Evolutionary conservation across 1,140 invertebrate genomes (phyloP).

Genomic region (Neotoxoptera formosana): DNA sequence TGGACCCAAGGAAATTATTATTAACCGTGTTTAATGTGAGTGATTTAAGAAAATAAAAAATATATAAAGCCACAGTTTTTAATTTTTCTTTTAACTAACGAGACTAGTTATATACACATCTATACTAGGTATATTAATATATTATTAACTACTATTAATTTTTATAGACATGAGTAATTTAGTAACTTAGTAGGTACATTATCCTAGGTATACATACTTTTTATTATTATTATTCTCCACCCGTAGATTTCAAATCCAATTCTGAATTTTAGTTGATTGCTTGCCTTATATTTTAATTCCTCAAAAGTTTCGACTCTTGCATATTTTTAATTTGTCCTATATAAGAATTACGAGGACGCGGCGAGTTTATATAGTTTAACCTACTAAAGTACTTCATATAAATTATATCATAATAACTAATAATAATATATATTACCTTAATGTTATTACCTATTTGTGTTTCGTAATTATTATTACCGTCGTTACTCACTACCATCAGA

Average conservation of each 20-base stretch:
- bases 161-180: not conserved
- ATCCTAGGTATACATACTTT: not conserved
- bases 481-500: not conserved
- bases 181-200: not conserved
- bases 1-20: not conserved
- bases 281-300: not conserved
- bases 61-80: too few relatives aligned
- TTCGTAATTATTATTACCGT: not conserved
- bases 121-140: not conserved
- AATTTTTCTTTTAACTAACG: too few relatives aligned
- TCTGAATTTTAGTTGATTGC: not conserved
- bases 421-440: not conserved
- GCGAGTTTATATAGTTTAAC: not conserved
- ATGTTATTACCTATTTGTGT: not conserved
- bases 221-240: not conserved
- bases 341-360: not conserved
- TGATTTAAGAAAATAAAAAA: not conserved
- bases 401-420: too few relatives aligned
- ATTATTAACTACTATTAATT: not conserved
- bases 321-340: not conserved
- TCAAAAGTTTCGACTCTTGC: not conserved
- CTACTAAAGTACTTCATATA: not conserved
- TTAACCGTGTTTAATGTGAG: not conserved
- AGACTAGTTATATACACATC: too few relatives aligned
- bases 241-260: not conserved